Conservation (phyloP, 1,140 invertebrate species). For the Panagrolaimus sp. region DNA sequence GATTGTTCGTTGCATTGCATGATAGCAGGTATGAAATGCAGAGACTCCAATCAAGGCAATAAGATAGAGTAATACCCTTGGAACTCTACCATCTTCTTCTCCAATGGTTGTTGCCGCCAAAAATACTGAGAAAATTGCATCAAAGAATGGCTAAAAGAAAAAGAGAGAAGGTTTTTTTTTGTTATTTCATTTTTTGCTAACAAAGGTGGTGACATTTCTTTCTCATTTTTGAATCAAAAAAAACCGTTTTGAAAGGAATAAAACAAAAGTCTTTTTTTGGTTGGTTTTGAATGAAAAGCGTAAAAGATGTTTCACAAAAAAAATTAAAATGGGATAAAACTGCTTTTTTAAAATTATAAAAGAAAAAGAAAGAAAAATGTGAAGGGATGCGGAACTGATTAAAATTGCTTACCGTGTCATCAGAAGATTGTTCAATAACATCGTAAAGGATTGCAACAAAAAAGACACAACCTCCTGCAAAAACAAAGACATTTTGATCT, state of each 20-base stretch:
- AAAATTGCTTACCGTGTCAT: slow-evolving; percentile 8
- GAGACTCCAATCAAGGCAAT: neutral
- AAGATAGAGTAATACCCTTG: neutral
- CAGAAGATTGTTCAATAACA: slow-evolving; percentile 10
- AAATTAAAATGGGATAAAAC: too few relatives aligned
- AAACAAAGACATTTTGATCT: neutral
- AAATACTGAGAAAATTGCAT: slow-evolving; percentile 6
- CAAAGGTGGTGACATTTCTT: too few relatives aligned
- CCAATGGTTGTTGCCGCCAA: slow-evolving; percentile 8
- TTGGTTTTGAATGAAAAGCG: too few relatives aligned
- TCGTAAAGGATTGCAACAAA: neutral
- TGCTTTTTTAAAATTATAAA: too few relatives aligned
- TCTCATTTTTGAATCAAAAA: too few relatives aligned
- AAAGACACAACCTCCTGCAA: slow-evolving; percentile 12
- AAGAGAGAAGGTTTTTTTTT: too few relatives aligned
- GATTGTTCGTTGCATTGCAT: slow-evolving; percentile 5
- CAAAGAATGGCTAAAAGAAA: slow-evolving; percentile 18
- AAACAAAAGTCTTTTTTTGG: too few relatives aligned
- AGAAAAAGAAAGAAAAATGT: too few relatives aligned
- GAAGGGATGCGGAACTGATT: too few relatives aligned
- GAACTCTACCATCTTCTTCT: slow-evolving; percentile 14
- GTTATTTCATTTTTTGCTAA: too few relatives aligned
- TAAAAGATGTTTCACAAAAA: too few relatives aligned
- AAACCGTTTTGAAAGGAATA: too few relatives aligned
- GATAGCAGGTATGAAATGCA: neutral